Base-by-base conservation (phyloP, 2,888 invertebrate species). In the Cactoblastis cactorum region DNA sequence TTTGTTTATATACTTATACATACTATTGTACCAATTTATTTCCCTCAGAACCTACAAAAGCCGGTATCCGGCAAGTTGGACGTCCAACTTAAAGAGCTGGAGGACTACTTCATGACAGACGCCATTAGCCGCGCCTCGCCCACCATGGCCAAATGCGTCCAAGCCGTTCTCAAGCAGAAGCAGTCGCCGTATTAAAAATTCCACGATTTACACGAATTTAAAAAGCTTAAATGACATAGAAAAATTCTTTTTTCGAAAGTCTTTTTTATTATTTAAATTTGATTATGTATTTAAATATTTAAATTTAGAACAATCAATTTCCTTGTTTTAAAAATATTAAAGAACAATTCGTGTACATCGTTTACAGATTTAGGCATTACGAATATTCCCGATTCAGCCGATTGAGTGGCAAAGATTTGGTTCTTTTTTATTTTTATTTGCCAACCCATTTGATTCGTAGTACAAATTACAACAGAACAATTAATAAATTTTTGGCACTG, bases 101-200 rank as follows among this genome's bases (percentile, higher is more conserved):
- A 96, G 81, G 95, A 96, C 72, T 96, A 93, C 83, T 96, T 93
- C 78, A 98, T 99, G 98, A 99, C 99, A 9, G 98, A 99, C 85
- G 90, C 96, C 4, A 97, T 99, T 71, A 97, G 97, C 59, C 92
- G 99, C 74, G 97, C 99, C 24, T 99, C 99, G 3, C 95, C 96
- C 56, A 99, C 98, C 46, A 99, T 99, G 99, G 98, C 99, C 46
- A 98, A 98, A 84, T 99, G 98, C 84, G 94, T 98, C 59, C 95
- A 96, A 70, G 98, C 98, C 11, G 96, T 95, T 1, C 90, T 93
- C 62, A 96, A 96, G 78, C 94, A 95, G 67, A 91, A 90, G 59
- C 74, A 85, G 43, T 83, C 86, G 24, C 77, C 74, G 0, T 87
- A 87, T 61, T 88, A 78, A 32, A 28, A 39, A 14, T 9, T 6